These are phyloP conservation scores for Drosophila ezoana DNA, from an alignment of 2,888 invertebrate genomes.

Conservation along the genomic window DNA sequence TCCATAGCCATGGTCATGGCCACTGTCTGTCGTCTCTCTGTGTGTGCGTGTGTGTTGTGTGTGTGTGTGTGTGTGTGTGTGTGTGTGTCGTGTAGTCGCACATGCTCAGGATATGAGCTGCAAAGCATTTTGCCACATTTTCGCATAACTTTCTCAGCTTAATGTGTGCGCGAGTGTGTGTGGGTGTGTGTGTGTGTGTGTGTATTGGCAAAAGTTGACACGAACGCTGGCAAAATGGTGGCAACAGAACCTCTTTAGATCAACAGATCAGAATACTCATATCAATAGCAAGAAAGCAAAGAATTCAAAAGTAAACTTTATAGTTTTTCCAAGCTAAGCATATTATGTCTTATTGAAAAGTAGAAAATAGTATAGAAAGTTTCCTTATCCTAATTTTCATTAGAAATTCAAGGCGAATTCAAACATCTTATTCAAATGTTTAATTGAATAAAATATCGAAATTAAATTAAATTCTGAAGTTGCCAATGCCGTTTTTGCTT, in stretches of 20 bases:
- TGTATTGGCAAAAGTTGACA: slow-evolving; percentile 7
- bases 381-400: too few species aligned
- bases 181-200: slow-evolving; percentile 3
- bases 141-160: slow-evolving; percentile 45
- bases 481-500: too few species aligned
- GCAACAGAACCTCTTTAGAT: slow-evolving; percentile 6
- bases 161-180: slow-evolving; percentile 6
- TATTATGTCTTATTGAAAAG: too few species aligned
- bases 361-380: too few species aligned
- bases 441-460: too few species aligned
- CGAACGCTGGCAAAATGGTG: background rate
- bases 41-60: background rate
- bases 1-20: slow-evolving; percentile 14
- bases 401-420: too few species aligned
- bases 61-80: slow-evolving; percentile 3
- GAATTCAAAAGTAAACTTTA: background rate
- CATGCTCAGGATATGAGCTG: slow-evolving; percentile 56
- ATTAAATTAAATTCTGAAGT: too few species aligned
- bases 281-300: background rate
- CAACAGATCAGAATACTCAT: slow-evolving; percentile 18
- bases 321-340: background rate
- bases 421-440: too few species aligned
- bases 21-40: slow-evolving; percentile 2
- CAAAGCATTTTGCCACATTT: slow-evolving; percentile 61
- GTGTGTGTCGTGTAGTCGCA: slow-evolving; percentile 18